phyloP scores from a whole-genome alignment of 2,113 vertebrate species.

The Halcyon malimbica region DNA sequence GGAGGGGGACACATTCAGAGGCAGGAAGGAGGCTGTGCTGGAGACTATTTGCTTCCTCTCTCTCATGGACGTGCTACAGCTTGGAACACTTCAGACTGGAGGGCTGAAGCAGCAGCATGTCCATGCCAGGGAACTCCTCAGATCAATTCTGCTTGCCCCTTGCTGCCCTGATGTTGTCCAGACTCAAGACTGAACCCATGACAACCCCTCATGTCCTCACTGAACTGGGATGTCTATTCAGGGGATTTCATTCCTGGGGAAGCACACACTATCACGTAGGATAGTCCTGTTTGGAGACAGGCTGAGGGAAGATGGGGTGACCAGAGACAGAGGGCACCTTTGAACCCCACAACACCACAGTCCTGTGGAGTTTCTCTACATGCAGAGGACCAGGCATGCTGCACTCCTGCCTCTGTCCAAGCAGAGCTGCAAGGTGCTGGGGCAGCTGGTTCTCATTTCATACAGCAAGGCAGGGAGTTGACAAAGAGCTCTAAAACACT shows the following conservation, averaged over 20 bases:
- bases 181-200: not conserved
- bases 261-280: not conserved
- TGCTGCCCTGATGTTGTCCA: not conserved
- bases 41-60: not conserved
- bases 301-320: not conserved
- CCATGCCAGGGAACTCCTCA: not conserved
- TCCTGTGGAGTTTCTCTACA: not conserved
- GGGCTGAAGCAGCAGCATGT: not conserved
- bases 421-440: not conserved
- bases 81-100: not conserved
- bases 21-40: not conserved
- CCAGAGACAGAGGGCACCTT: not conserved
- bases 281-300: not conserved
- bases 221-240: not conserved
- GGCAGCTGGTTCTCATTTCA: not conserved
- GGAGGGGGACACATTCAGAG: not conserved
- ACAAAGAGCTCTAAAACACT: slow-evolving; percentile 51
- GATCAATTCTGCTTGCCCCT: not conserved
- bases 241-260: not conserved
- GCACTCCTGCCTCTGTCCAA: accelerated
- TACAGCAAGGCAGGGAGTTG: not conserved
- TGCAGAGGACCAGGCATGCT: not conserved
- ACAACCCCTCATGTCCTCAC: not conserved
- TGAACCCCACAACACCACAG: accelerated
- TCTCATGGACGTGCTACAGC: not conserved